Conservation (phyloP, 2,113 vertebrate species). For the Corythoichthys intestinalis region DNA sequence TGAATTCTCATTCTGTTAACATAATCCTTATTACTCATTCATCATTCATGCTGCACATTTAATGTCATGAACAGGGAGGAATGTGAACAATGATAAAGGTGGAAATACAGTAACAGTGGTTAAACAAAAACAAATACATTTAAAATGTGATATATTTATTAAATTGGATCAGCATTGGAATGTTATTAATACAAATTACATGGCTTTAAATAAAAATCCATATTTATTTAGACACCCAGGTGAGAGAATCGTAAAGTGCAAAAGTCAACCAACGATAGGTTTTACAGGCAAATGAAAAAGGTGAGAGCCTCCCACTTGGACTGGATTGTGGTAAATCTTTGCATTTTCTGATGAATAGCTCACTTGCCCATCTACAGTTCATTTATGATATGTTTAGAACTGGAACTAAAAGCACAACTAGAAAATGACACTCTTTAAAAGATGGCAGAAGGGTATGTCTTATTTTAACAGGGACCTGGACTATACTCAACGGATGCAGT, state of each 20-base stretch:
- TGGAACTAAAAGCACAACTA: background rate
- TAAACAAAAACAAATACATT: background rate
- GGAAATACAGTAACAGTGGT: background rate
- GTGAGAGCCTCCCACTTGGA: background rate
- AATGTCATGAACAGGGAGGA: background rate
- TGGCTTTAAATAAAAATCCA: background rate
- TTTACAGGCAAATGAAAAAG: constrained; percentile 27
- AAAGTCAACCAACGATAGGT: constrained; percentile 53
- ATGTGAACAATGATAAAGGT: background rate
- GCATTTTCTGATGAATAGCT: constrained; percentile 36
- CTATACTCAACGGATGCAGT: constrained; percentile 22
- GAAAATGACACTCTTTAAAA: background rate
- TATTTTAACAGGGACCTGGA: background rate
- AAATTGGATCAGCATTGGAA: background rate
- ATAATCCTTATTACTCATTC: background rate
- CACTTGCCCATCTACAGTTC: constrained; percentile 3
- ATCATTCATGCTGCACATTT: background rate
- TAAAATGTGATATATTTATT: background rate
- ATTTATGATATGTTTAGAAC: background rate
- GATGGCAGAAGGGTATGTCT: constrained; percentile 1
- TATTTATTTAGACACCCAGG: constrained; percentile 21
- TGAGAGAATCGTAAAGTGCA: constrained; percentile 71
- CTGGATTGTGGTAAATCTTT: constrained; percentile 9
- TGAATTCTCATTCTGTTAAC: background rate
- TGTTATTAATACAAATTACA: background rate